phyloP scores from a whole-genome alignment of 2,113 vertebrate species.

The Amphiprion percula region DNA sequence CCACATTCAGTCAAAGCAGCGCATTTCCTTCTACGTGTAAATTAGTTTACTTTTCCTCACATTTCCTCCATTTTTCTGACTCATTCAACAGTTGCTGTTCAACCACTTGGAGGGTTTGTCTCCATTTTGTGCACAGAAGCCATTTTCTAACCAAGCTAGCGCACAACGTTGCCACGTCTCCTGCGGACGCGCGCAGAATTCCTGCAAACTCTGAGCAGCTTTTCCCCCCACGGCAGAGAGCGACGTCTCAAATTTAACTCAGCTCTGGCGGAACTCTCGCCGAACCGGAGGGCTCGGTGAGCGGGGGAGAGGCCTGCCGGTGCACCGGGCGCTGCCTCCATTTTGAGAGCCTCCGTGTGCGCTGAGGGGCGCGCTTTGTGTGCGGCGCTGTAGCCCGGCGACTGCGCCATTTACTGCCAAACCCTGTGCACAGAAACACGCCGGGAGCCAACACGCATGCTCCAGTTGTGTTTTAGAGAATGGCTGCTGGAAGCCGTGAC shows the following conservation, averaged over 20 bases:
- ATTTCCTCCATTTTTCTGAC: too few species aligned
- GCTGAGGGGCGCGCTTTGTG: constrained; percentile 13
- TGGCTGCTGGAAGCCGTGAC: neutral
- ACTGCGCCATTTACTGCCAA: constrained; percentile 29
- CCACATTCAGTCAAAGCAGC: too few species aligned
- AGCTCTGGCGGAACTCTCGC: neutral
- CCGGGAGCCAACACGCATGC: neutral
- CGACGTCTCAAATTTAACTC: too few species aligned
- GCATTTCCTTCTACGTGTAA: too few species aligned
- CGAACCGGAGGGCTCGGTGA: neutral
- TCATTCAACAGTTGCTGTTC: neutral
- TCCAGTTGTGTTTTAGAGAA: neutral
- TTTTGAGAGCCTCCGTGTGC: constrained; percentile 59
- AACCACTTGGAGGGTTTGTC: constrained; percentile 24
- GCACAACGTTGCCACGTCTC: constrained; percentile 14
- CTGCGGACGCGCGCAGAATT: neutral
- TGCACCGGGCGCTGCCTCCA: constrained; percentile 56
- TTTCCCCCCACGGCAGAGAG: neutral
- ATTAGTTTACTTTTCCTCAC: too few species aligned
- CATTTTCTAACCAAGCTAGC: constrained; percentile 66
- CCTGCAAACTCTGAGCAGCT: neutral
- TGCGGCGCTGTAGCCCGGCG: constrained; percentile 23
- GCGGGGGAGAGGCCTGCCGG: constrained; percentile 25
- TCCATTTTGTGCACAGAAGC: constrained; percentile 72
- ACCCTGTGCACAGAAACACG: constrained; percentile 6